Evolutionary conservation across 2,888 invertebrate species (phyloP).

Genomic region (Rugalucina vietnamica): DNA sequence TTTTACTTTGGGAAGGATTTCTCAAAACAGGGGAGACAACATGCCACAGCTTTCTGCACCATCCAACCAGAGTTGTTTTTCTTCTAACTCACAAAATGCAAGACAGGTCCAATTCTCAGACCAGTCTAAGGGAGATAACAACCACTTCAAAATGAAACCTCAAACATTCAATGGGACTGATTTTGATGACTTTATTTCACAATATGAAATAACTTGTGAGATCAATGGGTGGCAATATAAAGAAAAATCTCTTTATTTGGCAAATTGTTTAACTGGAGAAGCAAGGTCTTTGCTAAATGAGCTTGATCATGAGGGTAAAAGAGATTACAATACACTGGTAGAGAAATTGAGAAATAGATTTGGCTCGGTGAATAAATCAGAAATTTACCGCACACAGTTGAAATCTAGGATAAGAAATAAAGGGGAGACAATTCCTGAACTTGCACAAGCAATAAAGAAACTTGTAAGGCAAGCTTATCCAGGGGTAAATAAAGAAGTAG

Average conservation of each 20-base stretch:
- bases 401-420: constrained; percentile 26
- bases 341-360: constrained; percentile 39
- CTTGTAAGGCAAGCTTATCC: constrained; percentile 42
- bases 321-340: constrained; percentile 40
- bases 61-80: no score
- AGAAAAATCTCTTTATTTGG: constrained; percentile 47
- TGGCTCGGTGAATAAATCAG: constrained; percentile 44
- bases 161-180: no score
- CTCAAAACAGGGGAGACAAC: no score
- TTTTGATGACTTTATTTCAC: no score
- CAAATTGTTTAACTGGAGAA: constrained; percentile 41
- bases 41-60: no score
- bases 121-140: no score
- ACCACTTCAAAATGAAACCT: no score
- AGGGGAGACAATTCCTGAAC: constrained; percentile 47
- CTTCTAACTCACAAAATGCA: no score
- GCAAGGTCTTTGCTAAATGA: constrained; percentile 45
- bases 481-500: constrained; percentile 12
- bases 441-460: constrained; percentile 49
- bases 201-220: no score
- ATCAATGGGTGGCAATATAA: no score
- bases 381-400: constrained; percentile 46
- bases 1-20: no score
- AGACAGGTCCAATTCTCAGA: no score
- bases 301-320: constrained; percentile 16